Evolutionary conservation across 1,140 invertebrate species (phyloP).

Genomic region (Dreissena rostriformis): DNA sequence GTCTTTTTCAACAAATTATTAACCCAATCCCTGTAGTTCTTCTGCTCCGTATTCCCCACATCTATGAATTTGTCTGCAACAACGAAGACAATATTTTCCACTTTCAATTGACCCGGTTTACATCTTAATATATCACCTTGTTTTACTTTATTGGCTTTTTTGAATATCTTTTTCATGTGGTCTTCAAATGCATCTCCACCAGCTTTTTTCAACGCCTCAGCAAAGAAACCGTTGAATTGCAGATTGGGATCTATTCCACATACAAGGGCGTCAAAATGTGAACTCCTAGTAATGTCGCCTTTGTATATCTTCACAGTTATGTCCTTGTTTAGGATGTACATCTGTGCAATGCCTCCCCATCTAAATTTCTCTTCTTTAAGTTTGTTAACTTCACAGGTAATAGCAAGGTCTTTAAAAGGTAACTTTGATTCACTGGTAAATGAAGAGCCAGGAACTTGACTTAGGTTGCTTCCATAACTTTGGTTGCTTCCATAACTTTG

Average conservation of each 20-base stretch:
- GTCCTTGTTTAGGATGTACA: slow-evolving; percentile 1
- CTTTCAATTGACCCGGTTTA: slow-evolving; percentile 1
- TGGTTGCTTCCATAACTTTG: not conserved
- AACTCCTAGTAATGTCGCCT: slow-evolving; percentile 17
- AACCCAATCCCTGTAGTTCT: slow-evolving; percentile 1
- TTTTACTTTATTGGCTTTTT: not conserved
- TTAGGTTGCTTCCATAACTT: not conserved
- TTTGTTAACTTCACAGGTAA: not conserved
- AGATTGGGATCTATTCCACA: slow-evolving; percentile 19
- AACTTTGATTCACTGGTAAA: not conserved
- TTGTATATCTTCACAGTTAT: slow-evolving; percentile 22
- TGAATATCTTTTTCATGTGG: not conserved
- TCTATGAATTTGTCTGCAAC: slow-evolving; percentile 11
- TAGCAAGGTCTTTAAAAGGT: not conserved
- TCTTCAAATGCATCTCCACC: not conserved
- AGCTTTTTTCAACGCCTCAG: slow-evolving; percentile 12
- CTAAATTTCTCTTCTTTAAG: not conserved
- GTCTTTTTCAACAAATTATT: slow-evolving; percentile 14
- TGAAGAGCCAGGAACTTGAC: too few species aligned
- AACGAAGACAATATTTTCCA: slow-evolving; percentile 3
- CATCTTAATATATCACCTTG: slow-evolving; percentile 20
- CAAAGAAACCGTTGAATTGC: not conserved
- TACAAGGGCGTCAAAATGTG: slow-evolving; percentile 24
- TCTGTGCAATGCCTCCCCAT: slow-evolving; percentile 19
- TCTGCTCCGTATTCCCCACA: not conserved